Evolutionary conservation across 2,113 vertebrate species (phyloP).

Genomic region (Anhinga rufa): DNA sequence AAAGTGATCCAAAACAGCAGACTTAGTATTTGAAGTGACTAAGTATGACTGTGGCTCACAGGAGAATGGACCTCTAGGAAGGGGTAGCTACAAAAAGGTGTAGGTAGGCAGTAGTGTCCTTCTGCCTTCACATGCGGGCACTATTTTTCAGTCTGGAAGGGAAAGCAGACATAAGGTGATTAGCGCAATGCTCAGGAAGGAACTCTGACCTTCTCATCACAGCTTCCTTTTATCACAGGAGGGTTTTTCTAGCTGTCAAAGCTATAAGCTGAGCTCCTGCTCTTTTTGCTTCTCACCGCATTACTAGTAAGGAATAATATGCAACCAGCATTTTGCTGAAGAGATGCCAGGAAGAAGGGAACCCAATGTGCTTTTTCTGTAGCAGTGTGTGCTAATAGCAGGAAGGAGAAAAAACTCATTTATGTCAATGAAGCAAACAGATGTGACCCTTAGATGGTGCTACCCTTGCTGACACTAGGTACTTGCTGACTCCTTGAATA

Average conservation of each 20-base stretch:
- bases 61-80: background rate
- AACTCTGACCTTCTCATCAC: background rate
- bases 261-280: background rate
- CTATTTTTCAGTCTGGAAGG: background rate
- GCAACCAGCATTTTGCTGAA: background rate
- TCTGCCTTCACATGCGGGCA: background rate
- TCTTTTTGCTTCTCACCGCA: background rate
- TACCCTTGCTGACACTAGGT: slow-evolving; percentile 11
- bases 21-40: background rate
- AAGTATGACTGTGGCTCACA: background rate
- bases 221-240: background rate
- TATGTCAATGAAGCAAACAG: background rate
- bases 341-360: background rate
- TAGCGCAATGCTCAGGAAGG: background rate
- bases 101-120: background rate
- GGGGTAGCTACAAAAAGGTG: background rate
- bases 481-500: slow-evolving; percentile 31
- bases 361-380: background rate
- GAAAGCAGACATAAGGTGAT: background rate
- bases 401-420: background rate
- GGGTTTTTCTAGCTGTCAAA: background rate
- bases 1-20: background rate
- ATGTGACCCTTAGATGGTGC: slow-evolving; percentile 29
- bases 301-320: background rate
- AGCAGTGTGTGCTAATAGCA: background rate